phyloP scores from a whole-genome alignment of 2,797 vertebrate species.

The Mus minutoides region DNA sequence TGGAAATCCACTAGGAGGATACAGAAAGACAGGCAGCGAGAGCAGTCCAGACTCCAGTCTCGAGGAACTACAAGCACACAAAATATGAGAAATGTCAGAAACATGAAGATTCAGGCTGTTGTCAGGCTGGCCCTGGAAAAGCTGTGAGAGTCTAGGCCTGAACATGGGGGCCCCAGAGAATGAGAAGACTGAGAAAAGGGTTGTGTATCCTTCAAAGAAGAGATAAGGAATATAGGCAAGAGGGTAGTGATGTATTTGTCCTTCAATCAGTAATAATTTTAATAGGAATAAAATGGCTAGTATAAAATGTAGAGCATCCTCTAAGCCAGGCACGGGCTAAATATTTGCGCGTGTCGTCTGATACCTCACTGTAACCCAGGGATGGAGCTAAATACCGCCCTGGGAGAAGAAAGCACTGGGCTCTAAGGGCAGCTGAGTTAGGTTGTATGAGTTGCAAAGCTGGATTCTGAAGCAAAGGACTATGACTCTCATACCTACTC shows the following conservation, averaged over 20 bases:
- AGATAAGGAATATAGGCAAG: not conserved
- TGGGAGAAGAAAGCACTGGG: not conserved
- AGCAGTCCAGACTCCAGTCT: not conserved
- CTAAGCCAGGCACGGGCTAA: not conserved
- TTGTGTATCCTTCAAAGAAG: not conserved
- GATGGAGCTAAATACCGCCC: not conserved
- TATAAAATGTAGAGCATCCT: not conserved
- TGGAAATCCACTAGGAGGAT: not conserved
- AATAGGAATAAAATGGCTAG: not conserved
- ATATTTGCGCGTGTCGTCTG: not conserved
- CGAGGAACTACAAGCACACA: not conserved
- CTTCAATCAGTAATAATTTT: not conserved
- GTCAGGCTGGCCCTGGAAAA: not conserved
- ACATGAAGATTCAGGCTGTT: not conserved
- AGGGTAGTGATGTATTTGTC: not conserved
- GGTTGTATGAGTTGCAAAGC: not conserved
- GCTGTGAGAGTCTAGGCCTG: not conserved
- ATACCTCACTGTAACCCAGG: not conserved
- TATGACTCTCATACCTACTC: not conserved
- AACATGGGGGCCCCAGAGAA: rapidly evolving
- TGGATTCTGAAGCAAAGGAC: not conserved
- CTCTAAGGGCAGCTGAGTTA: not conserved
- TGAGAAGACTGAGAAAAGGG: not conserved
- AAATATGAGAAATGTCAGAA: not conserved
- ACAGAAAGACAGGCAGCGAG: not conserved